Conservation (phyloP, 2,888 invertebrate genomes). For the Lycia hirtaria region DNA sequence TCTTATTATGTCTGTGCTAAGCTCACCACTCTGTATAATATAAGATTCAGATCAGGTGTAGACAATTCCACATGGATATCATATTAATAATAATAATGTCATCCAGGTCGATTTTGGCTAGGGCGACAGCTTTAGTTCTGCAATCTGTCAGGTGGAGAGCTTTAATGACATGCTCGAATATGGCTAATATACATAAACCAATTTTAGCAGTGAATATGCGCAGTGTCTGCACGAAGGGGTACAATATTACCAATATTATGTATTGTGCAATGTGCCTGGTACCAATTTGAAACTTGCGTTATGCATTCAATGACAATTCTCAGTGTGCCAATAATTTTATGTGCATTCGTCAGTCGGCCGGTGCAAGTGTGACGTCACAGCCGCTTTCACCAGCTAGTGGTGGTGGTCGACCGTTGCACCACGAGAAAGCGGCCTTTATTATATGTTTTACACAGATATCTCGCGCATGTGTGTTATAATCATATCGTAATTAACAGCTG, state of each 20-base stretch:
- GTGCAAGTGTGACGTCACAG: constrained; percentile 70
- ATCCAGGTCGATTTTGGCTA: too few relatives aligned
- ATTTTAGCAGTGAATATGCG: too few relatives aligned
- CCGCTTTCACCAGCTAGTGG: constrained; percentile 68
- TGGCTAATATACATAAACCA: too few relatives aligned
- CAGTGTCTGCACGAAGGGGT: too few relatives aligned
- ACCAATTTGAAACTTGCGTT: constrained; percentile 35
- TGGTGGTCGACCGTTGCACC: constrained; percentile 56
- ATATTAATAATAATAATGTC: too few relatives aligned
- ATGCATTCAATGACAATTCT: constrained; percentile 33
- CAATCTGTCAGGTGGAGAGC: too few relatives aligned
- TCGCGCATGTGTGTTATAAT: constrained; percentile 29
- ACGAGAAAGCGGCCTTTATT: constrained; percentile 69
- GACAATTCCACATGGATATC: not conserved
- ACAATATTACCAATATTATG: constrained; percentile 11
- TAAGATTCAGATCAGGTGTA: not conserved
- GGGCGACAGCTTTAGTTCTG: too few relatives aligned
- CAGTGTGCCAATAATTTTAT: constrained; percentile 42
- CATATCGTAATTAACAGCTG: constrained; percentile 15
- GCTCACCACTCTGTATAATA: too few relatives aligned
- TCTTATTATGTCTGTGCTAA: too few relatives aligned
- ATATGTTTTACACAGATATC: constrained; percentile 49
- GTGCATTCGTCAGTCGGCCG: constrained; percentile 52
- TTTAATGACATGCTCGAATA: too few relatives aligned
- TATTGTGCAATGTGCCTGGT: constrained; percentile 17